Base-by-base conservation (phyloP, 1,140 invertebrate genomes). In the Drosophila funebris region DNA sequence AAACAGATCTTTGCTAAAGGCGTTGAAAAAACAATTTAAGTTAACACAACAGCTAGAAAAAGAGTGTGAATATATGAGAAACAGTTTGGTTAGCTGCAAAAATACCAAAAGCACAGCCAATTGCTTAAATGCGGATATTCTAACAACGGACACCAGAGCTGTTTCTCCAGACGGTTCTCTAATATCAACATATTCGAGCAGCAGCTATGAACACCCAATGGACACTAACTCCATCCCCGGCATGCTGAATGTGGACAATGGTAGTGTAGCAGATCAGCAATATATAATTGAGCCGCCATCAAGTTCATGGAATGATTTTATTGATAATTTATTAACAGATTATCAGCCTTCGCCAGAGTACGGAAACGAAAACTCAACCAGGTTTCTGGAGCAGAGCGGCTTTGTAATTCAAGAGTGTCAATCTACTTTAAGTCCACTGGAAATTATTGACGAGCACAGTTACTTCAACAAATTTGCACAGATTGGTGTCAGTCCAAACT, bases 401-500 rank as follows among this genome's bases (percentile, higher is more conserved):
- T 63, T 74, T 6, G 46, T 13, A 0, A 13, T 71, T 5, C 54
- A 33, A 29, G 44, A 70, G 13, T 39, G 39, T 13, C 39, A 50
- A 33, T 14, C 57, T 44, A 11, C 52, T 7, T 16, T 62, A 13
- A 20, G 22, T 20, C 53, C 44, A 8, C 29, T 54, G 36, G 44
- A 22, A 1, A n/a, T 57, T 3, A 66, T 69, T 33, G 64, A 75
- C 9, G 67, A 70, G 36, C 72, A 68, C 39, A 71, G 66, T 14
- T 74, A 72, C 11, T 72, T 78, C 24, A 76, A 78, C 63, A 92
- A 94, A 7, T 93, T 93, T 48, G 91, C 92, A 61, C 92, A 92
- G 39, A 92, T 94, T 39, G 93, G 93, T 73, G 93, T 92, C 68
- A 94, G 93, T 73, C 85, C 92, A 0, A 92, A 78, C 46, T 94